A percentile compares a stretch with the other conserved stretches of the same genome.
phyloP scores from a whole-genome alignment of 2,797 vertebrate genomes.

The Corythornis leucogaster region DNA sequence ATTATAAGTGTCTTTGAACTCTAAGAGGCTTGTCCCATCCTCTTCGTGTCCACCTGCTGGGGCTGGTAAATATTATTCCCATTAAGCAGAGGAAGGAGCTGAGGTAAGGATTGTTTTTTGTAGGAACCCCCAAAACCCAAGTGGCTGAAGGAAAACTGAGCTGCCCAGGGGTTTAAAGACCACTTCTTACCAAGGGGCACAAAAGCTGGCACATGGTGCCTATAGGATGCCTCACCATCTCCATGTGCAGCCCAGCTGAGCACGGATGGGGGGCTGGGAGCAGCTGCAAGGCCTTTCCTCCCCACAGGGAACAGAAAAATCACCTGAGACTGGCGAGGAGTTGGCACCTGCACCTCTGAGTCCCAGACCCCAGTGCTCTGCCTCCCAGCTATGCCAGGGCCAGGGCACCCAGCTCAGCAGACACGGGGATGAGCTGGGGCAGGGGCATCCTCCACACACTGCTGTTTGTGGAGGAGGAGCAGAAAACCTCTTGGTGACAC shows the following conservation, averaged over 20 bases:
- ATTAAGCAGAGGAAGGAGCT: neutral
- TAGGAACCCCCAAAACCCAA: neutral
- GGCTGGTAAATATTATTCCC: slow-evolving; percentile 3
- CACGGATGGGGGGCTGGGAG: rapidly evolving
- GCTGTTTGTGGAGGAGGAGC: neutral
- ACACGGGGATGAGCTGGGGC: neutral
- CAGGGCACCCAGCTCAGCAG: rapidly evolving
- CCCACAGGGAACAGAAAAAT: neutral
- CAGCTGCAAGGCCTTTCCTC: neutral
- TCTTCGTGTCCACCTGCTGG: neutral
- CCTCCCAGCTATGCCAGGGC: neutral
- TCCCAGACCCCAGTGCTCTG: neutral
- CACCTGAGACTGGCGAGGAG: rapidly evolving
- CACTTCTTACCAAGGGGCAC: rapidly evolving
- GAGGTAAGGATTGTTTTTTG: neutral
- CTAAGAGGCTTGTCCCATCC: slow-evolving; percentile 15
- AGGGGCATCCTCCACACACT: rapidly evolving
- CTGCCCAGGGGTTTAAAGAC: neutral
- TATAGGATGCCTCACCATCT: rapidly evolving
- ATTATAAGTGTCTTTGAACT: slow-evolving; percentile 56
- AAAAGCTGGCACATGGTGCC: rapidly evolving
- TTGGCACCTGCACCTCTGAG: rapidly evolving
- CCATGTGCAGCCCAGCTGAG: rapidly evolving
- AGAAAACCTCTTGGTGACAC: rapidly evolving
- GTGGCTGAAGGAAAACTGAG: neutral